phyloP scores from a whole-genome alignment of 2,113 vertebrate species.

The Zingel zingel region DNA sequence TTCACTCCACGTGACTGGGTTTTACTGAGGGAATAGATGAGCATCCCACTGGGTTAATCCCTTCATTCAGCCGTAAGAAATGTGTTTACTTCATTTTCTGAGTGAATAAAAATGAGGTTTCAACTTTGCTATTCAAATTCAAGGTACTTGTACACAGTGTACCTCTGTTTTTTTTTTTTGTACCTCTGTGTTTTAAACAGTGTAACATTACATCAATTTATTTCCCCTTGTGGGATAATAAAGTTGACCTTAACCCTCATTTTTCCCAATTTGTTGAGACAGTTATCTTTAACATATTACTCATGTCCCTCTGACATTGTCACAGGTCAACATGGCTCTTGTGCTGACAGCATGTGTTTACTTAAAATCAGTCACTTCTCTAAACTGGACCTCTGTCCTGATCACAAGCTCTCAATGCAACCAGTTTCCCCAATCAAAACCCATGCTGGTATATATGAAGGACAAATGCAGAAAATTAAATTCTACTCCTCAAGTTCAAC shows the following conservation, averaged over 20 bases:
- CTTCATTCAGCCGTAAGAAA: slow-evolving; percentile 28
- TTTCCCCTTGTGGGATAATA: too few species aligned
- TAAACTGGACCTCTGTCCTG: slow-evolving; percentile 7
- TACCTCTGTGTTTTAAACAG: too few species aligned
- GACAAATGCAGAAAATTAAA: background rate
- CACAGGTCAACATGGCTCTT: slow-evolving; percentile 58
- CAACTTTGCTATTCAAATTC: background rate
- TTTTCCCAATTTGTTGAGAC: too few species aligned
- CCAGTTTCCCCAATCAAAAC: slow-evolving; percentile 5
- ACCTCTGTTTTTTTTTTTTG: too few species aligned
- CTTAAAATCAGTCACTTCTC: slow-evolving; percentile 15
- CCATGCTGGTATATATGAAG: slow-evolving; percentile 69
- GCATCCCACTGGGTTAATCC: background rate
- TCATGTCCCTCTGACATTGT: slow-evolving; percentile 77
- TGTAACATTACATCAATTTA: too few species aligned
- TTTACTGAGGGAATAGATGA: slow-evolving; percentile 13
- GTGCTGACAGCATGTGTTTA: slow-evolving; percentile 33
- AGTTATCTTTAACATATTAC: slow-evolving; percentile 8
- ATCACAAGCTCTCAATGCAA: slow-evolving; percentile 23
- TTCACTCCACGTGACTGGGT: background rate
- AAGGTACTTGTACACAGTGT: background rate
- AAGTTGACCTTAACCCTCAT: too few species aligned
- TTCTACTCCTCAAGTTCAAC: slow-evolving; percentile 51
- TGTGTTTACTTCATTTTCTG: slow-evolving; percentile 31
- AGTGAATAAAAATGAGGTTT: slow-evolving; percentile 10